phyloP scores from a whole-genome alignment of 2,888 invertebrate species.

The Coenonympha arcania region DNA sequence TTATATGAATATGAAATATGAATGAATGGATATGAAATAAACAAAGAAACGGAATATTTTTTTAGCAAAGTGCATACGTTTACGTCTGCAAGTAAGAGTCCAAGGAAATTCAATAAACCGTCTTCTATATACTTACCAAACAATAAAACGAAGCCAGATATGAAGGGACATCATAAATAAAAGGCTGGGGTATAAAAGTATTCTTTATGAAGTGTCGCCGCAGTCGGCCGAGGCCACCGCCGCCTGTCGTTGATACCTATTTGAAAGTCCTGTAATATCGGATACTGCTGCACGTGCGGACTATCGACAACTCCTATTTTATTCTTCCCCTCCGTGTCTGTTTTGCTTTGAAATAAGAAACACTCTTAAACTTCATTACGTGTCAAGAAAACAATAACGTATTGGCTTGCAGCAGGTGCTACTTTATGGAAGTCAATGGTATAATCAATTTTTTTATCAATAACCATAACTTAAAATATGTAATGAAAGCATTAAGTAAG shows the following conservation, averaged over 20 bases:
- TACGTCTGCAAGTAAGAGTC: slow-evolving; percentile 17
- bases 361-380: too few species aligned
- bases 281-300: slow-evolving; percentile 38
- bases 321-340: neutral
- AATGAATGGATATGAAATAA: too few species aligned
- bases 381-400: too few species aligned
- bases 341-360: neutral
- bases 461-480: too few species aligned
- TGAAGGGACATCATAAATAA: slow-evolving; percentile 69
- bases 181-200: slow-evolving; percentile 70
- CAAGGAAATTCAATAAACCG: slow-evolving; percentile 48
- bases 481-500: too few species aligned
- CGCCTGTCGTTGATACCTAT: slow-evolving; percentile 65
- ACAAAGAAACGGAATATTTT: too few species aligned
- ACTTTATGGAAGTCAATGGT: too few species aligned
- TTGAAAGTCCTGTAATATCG: slow-evolving; percentile 70
- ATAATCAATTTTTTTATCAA: too few species aligned
- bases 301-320: slow-evolving; percentile 41
- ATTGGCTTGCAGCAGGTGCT: too few species aligned
- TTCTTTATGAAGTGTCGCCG: slow-evolving; percentile 72
- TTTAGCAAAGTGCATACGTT: neutral
- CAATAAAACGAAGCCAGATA: slow-evolving; percentile 61
- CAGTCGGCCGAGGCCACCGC: slow-evolving; percentile 43
- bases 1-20: too few species aligned
- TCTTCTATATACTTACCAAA: slow-evolving; percentile 45